Conservation (phyloP, 2,888 invertebrate genomes). For the Diploptera punctata region DNA sequence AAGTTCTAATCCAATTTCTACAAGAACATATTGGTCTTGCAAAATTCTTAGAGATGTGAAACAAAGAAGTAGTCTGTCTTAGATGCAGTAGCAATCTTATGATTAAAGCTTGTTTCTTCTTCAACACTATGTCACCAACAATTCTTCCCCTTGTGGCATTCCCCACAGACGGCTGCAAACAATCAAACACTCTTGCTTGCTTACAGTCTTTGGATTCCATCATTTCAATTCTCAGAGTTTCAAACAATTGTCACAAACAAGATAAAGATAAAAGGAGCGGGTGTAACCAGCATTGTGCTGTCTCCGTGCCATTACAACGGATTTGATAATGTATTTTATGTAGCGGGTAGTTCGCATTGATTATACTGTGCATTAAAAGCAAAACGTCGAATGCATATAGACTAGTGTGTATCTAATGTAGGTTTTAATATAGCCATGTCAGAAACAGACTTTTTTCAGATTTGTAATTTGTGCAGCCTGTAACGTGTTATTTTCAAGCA, state of each 20-base stretch:
- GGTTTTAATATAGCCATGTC: too few species aligned
- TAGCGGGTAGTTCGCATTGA: too few species aligned
- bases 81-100: background rate
- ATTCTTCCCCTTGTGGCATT: conserved; percentile 13
- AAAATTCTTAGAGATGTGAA: background rate
- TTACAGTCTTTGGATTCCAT: conserved; percentile 14
- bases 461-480: too few species aligned
- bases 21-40: background rate
- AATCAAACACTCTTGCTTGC: conserved; percentile 17
- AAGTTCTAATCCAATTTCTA: background rate
- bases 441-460: too few species aligned
- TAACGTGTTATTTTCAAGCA: too few species aligned
- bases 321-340: too few species aligned
- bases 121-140: conserved; percentile 6
- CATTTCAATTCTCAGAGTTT: conserved; percentile 27
- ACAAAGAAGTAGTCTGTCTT: background rate
- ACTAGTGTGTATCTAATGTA: too few species aligned
- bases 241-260: background rate
- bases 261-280: background rate
- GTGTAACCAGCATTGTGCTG: background rate
- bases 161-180: conserved; percentile 17
- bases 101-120: conserved; percentile 15
- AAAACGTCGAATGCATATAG: too few species aligned
- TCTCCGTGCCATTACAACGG: too few species aligned
- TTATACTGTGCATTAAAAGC: too few species aligned